phyloP scores from a whole-genome alignment of 2,888 invertebrate species.

The Lycaena phlaeas region DNA sequence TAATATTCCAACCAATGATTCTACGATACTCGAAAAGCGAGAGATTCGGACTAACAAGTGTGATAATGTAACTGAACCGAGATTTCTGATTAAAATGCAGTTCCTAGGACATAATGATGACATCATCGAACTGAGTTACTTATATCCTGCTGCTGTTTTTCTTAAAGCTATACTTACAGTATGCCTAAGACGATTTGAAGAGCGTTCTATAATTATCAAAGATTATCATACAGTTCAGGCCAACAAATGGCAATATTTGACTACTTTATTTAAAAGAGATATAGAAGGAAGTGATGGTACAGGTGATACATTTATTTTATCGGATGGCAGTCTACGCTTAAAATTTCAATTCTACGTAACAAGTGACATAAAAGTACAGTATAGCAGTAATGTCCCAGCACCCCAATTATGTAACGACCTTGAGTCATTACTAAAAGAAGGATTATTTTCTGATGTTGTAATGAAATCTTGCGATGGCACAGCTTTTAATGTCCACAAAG shows the following conservation, averaged over 20 bases:
- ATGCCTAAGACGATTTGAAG: slow-evolving; percentile 54
- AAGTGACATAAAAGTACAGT: slow-evolving; percentile 46
- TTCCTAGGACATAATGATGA: slow-evolving; percentile 55
- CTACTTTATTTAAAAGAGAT: slow-evolving; percentile 52
- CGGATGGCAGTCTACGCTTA: slow-evolving; percentile 51
- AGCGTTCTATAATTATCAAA: slow-evolving; percentile 52
- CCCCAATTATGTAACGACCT: slow-evolving; percentile 5
- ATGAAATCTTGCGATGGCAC: slow-evolving; percentile 52
- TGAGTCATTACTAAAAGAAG: slow-evolving; percentile 1
- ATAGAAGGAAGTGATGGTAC: slow-evolving; percentile 46
- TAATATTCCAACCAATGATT: slow-evolving; percentile 45
- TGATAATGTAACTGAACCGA: slow-evolving; percentile 32
- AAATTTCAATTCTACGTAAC: slow-evolving; percentile 59
- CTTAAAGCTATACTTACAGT: slow-evolving; percentile 51
- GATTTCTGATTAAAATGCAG: slow-evolving; percentile 57
- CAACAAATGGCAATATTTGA: slow-evolving; percentile 61
- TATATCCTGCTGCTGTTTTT: slow-evolving; percentile 50
- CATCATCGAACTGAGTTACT: slow-evolving; percentile 54
- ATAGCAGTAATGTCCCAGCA: slow-evolving; percentile 3
- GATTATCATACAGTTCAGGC: slow-evolving; percentile 57
- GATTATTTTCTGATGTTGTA: slow-evolving; percentile 43
- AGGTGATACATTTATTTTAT: slow-evolving; percentile 45
- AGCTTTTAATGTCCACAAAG: slow-evolving; percentile 59
- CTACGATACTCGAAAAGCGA: slow-evolving; percentile 40
- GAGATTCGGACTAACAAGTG: slow-evolving; percentile 53